These are phyloP conservation scores for Acronicta alni DNA, from an alignment of 2,888 invertebrate species.

Conservation along the genomic window DNA sequence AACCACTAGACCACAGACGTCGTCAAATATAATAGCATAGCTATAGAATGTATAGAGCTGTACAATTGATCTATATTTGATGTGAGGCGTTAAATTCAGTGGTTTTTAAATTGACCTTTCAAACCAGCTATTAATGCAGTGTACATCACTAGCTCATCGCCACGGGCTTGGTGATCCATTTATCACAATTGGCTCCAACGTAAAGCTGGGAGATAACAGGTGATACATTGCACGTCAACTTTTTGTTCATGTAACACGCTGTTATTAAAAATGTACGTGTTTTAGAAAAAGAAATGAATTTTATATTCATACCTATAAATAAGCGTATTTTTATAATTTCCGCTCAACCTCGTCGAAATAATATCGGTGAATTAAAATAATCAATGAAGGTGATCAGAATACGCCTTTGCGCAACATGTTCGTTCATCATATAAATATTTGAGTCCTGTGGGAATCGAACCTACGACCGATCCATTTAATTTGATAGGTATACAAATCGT, in stretches of 20 bases:
- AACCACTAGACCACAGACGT: no score
- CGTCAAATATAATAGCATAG: no score
- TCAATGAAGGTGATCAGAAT: no score
- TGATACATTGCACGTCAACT: conserved; percentile 31
- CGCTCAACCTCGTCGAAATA: no score
- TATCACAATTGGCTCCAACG: conserved; percentile 31
- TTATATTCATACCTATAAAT: background rate
- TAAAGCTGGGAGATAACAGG: conserved; percentile 29
- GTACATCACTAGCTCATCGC: conserved; percentile 7
- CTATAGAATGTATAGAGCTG: no score
- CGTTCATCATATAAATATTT: no score
- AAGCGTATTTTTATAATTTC: background rate
- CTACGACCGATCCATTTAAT: no score
- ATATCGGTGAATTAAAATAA: no score
- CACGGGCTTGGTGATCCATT: conserved; percentile 27
- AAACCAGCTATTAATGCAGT: background rate
- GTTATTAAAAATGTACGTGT: conserved; percentile 23
- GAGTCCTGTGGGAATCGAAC: no score
- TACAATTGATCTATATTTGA: no score
- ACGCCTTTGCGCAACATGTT: no score
- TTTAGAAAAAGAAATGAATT: conserved; percentile 3
- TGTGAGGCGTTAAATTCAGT: background rate
- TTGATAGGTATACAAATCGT: no score
- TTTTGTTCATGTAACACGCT: conserved; percentile 23
- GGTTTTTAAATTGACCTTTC: background rate